These are phyloP conservation scores for Odontomyia ornata DNA, from an alignment of 2,888 invertebrate species.

Conservation along the genomic window DNA sequence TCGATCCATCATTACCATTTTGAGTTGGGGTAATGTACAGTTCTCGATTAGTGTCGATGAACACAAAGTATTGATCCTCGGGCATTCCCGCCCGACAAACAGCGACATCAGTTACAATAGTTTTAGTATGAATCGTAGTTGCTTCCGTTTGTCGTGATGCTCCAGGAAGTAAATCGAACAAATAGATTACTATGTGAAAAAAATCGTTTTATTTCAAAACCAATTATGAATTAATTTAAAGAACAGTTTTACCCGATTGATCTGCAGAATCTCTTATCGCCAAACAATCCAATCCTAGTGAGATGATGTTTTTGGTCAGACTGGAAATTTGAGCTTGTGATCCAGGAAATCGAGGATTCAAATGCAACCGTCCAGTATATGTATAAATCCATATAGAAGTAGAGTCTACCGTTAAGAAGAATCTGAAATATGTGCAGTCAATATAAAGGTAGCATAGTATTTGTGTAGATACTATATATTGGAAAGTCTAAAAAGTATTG, in stretches of 20 bases:
- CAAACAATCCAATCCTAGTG: conserved; percentile 86
- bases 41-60: conserved; percentile 90
- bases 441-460: conserved; percentile 84
- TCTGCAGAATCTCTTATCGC: conserved; percentile 87
- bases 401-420: conserved; percentile 89
- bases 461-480: no score
- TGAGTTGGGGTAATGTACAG: conserved; percentile 77
- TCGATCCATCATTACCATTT: conserved; percentile 39
- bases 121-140: conserved; percentile 70
- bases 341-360: conserved; percentile 86
- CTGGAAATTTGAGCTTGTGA: conserved; percentile 78
- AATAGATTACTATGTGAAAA: conserved; percentile 77
- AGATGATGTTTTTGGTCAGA: conserved; percentile 78
- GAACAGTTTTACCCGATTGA: conserved; percentile 71
- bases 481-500: no score
- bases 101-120: conserved; percentile 82
- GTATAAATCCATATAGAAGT: conserved; percentile 86
- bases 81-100: conserved; percentile 85
- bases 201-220: no score
- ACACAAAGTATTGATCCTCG: conserved; percentile 82
- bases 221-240: conserved; percentile 14
- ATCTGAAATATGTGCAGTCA: conserved; percentile 84
- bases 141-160: conserved; percentile 70
- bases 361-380: conserved; percentile 89
- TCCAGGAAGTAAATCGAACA: conserved; percentile 78